phyloP scores from a whole-genome alignment of 2,888 invertebrate species.

The Cerceris ruficornis region DNA sequence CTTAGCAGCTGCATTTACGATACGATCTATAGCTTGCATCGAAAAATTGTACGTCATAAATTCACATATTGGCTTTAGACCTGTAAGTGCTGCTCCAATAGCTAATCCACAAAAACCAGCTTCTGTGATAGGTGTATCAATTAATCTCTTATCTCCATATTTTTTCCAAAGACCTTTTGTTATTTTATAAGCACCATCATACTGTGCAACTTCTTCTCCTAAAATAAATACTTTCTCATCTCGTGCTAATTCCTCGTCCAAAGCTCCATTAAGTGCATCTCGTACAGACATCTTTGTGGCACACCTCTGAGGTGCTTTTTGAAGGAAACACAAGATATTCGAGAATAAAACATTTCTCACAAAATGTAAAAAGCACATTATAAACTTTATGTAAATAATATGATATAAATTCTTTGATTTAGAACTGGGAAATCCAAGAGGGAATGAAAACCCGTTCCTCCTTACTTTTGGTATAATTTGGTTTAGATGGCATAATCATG shows the following conservation, averaged over 20 bases:
- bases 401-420: slow-evolving; percentile 44
- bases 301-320: slow-evolving; percentile 30
- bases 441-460: slow-evolving; percentile 84
- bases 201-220: slow-evolving; percentile 87
- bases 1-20: slow-evolving; percentile 85
- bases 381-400: not conserved
- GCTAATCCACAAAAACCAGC: slow-evolving; percentile 87
- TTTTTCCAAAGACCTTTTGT: slow-evolving; percentile 86
- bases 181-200: slow-evolving; percentile 86
- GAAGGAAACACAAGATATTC: not conserved
- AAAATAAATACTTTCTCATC: slow-evolving; percentile 85
- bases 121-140: slow-evolving; percentile 88
- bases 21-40: slow-evolving; percentile 89
- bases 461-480: slow-evolving; percentile 83
- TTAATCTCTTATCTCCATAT: slow-evolving; percentile 85
- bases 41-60: slow-evolving; percentile 91
- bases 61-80: slow-evolving; percentile 87
- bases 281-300: slow-evolving; percentile 79
- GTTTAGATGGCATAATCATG: slow-evolving; percentile 84
- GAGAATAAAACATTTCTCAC: slow-evolving; percentile 1
- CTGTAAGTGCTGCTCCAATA: slow-evolving; percentile 87
- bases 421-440: slow-evolving; percentile 83
- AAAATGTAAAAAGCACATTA: slow-evolving; percentile 18
- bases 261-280: slow-evolving; percentile 85
- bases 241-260: slow-evolving; percentile 86